Conservation (phyloP, 2,797 vertebrate genomes). For the Diplodus sargus region DNA sequence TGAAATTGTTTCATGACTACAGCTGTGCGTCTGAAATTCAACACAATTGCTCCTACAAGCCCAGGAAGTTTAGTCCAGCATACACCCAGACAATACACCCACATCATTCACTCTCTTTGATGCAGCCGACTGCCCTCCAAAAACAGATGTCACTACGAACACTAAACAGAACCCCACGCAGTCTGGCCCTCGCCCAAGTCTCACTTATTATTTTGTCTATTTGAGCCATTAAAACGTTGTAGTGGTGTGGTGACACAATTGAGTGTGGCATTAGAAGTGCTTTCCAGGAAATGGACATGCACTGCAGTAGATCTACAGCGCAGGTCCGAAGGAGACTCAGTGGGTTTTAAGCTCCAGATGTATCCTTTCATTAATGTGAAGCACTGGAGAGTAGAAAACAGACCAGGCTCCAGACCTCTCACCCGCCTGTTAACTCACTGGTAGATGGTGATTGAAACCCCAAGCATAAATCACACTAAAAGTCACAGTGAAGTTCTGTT, state of each 20-base stretch:
- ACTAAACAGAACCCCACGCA: constrained; percentile 71
- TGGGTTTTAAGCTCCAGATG: constrained; percentile 74
- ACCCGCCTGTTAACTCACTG: constrained; percentile 43
- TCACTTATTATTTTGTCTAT: constrained; percentile 74
- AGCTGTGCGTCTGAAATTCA: constrained; percentile 42
- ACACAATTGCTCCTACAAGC: constrained; percentile 68
- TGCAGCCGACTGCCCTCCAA: constrained; percentile 63
- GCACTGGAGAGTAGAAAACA: constrained; percentile 51
- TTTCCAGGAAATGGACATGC: constrained; percentile 72
- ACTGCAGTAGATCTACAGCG: constrained; percentile 37
- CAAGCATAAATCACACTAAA: constrained; percentile 6
- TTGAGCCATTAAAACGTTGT: constrained; percentile 68
- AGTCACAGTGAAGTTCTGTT: not conserved
- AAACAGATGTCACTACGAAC: constrained; percentile 76
- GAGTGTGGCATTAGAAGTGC: constrained; percentile 71
- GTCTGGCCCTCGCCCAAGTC: constrained; percentile 63
- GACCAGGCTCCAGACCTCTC: constrained; percentile 46
- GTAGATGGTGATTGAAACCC: constrained; percentile 33
- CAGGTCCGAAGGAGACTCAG: constrained; percentile 51
- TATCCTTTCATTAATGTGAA: constrained; percentile 76
- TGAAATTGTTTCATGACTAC: constrained; percentile 45
- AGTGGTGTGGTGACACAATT: constrained; percentile 58
- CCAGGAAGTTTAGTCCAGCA: constrained; percentile 64
- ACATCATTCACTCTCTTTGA: constrained; percentile 73
- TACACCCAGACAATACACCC: constrained; percentile 72